Conservation (phyloP, 2,113 vertebrate species). For the Scatophagus argus region DNA sequence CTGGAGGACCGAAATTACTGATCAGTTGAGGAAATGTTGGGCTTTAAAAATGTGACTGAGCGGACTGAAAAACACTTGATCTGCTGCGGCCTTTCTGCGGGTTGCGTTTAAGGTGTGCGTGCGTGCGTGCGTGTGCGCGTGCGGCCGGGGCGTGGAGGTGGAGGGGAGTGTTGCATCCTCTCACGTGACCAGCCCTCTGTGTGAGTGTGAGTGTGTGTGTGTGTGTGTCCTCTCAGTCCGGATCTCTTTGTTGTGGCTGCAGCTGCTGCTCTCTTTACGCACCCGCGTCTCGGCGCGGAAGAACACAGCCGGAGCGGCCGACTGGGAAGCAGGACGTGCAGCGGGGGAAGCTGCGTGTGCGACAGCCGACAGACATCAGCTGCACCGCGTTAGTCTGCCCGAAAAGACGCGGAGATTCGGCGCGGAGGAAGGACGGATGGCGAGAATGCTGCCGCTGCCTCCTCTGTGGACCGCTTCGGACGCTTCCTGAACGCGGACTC, state of each 20-base stretch:
- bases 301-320: slow-evolving; percentile 1
- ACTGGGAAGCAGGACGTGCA: not conserved
- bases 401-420: not conserved
- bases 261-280: slow-evolving; percentile 47
- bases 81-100: too few relatives aligned
- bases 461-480: slow-evolving; percentile 39
- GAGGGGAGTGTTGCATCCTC: slow-evolving; percentile 52
- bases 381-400: not conserved
- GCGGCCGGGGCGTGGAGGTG: slow-evolving; percentile 63
- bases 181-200: slow-evolving; percentile 78
- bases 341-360: not conserved
- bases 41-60: too few relatives aligned
- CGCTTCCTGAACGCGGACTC: slow-evolving; percentile 45
- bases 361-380: not conserved
- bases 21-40: too few relatives aligned
- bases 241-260: slow-evolving; percentile 80
- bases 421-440: slow-evolving; percentile 31
- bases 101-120: slow-evolving; percentile 16
- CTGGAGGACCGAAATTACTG: not conserved
- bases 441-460: slow-evolving; percentile 50
- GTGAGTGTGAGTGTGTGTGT: too few relatives aligned
- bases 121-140: slow-evolving; percentile 20
- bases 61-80: too few relatives aligned
- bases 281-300: slow-evolving; percentile 34
- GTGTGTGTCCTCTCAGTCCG: slow-evolving; percentile 53